phyloP scores from a whole-genome alignment of 2,113 vertebrate genomes.

The Cinclus cinclus region DNA sequence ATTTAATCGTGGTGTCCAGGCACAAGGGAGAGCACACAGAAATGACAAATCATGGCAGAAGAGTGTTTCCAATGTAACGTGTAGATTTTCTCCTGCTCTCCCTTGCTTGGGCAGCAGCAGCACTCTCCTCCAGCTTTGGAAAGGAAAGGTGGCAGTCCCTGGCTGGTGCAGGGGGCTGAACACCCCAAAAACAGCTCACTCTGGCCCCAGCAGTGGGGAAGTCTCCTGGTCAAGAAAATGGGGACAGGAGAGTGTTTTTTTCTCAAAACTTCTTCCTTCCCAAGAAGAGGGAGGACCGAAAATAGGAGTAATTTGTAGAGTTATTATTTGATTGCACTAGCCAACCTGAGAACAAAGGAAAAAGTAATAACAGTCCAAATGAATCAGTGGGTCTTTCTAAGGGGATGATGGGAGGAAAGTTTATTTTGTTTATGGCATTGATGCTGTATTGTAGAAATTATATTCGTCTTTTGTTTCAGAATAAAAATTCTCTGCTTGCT shows the following conservation, averaged over 20 bases:
- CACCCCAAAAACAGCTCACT: not conserved
- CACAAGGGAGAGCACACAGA: not conserved
- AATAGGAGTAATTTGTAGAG: not conserved
- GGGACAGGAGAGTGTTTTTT: not conserved
- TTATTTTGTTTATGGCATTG: not conserved
- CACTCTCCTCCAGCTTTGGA: not conserved
- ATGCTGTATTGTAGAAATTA: not conserved
- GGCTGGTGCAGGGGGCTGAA: not conserved
- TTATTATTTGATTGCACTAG: not conserved
- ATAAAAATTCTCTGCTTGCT: not conserved
- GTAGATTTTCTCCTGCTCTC: not conserved
- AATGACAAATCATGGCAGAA: not conserved
- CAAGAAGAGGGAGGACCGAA: not conserved
- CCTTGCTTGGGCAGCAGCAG: not conserved
- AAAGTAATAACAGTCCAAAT: not conserved
- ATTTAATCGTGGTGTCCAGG: conserved; percentile 9
- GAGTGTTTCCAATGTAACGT: not conserved
- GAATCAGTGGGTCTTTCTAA: not conserved
- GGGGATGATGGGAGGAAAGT: not conserved
- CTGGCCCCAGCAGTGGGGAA: not conserved
- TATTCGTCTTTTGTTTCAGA: not conserved
- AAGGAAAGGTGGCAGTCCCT: not conserved
- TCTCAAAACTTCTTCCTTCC: not conserved
- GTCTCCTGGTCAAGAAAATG: not conserved
- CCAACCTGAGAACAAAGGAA: not conserved